These are phyloP conservation scores for Lycophotia porphyrea DNA, from an alignment of 2,888 invertebrate genomes.

Conservation along the genomic window DNA sequence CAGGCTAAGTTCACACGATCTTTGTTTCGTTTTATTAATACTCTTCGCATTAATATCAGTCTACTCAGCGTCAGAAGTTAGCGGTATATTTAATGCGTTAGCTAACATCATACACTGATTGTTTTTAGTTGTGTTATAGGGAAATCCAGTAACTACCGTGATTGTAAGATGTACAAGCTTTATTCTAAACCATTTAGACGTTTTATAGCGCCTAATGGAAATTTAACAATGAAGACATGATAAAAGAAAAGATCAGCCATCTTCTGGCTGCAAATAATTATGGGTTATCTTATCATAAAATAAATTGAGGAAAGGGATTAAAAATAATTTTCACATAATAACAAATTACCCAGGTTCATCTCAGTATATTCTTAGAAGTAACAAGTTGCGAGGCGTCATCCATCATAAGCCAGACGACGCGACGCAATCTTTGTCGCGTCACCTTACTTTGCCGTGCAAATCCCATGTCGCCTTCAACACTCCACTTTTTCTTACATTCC, in stretches of 20 bases:
- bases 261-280: conserved; percentile 2
- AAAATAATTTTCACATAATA: conserved; percentile 29
- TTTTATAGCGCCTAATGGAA: background rate
- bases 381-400: conserved; percentile 59
- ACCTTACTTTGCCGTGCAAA: conserved; percentile 61
- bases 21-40: conserved; percentile 76
- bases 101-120: conserved; percentile 6
- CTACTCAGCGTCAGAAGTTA: conserved; percentile 60
- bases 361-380: conserved; percentile 34
- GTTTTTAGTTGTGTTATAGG: background rate
- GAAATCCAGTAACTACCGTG: background rate
- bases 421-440: conserved; percentile 67
- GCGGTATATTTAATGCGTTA: conserved; percentile 45
- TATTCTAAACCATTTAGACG: background rate
- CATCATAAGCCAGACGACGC: conserved; percentile 68
- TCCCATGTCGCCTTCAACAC: conserved; percentile 59
- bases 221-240: background rate
- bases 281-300: conserved; percentile 9
- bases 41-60: conserved; percentile 73
- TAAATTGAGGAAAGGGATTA: conserved; percentile 23
- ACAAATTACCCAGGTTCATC: conserved; percentile 41
- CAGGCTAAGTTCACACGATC: conserved; percentile 76
- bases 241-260: background rate
- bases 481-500: conserved; percentile 81
- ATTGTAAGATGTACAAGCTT: background rate